Base-by-base conservation (phyloP, 2,888 invertebrate genomes). In the Andricus quercusramuli region DNA sequence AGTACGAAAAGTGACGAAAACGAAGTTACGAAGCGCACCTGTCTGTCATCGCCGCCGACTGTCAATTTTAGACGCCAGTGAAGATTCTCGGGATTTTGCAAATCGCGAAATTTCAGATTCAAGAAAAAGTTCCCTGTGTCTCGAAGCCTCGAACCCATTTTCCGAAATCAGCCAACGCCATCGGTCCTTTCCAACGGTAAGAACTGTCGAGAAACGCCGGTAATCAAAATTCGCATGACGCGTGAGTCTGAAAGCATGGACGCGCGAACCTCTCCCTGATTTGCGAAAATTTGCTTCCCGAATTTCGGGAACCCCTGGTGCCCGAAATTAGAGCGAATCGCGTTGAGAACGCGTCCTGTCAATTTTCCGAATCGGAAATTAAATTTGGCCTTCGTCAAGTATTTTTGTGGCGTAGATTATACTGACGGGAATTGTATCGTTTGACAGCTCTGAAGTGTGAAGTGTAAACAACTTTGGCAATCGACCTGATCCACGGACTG, bases 361-460 rank as follows among this genome's bases (percentile, higher is more conserved):
- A 76, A 32, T 56, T 13, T 29, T 29, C 13, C 56, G 4, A 76
- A 25, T 76, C 44, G 6, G 8, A 5, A 70, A 17, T 3, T 56
- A 32, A 20, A 70, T 64, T 59, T 41, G 41, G 13, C 8, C 41
- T n/a, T 41, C 15, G 13, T 11, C 20, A 68, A 17, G 13, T 41
- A 59, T 25, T 56, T 67, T 25, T 64, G 8, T 11, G 32, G 25
- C 17, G 15, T 15, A 17, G 6, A 64, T 44, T 22, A 29, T 51
- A 17, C 20, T 51, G 22, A 17, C 51, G n/a, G 25, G 13, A 56
- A 47, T 78, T 65, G 25, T 41, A 29, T 29, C 41, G 29, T 62
- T 47, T 37, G 44, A 65, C 22, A 51, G 25, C 47, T 87, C 85
- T 86, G 87, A 88, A 87, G 88, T 88, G 85, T 87, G 84, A 29